Evolutionary conservation across 2,888 invertebrate species (phyloP).

Genomic region (Temnothorax rugatulus): DNA sequence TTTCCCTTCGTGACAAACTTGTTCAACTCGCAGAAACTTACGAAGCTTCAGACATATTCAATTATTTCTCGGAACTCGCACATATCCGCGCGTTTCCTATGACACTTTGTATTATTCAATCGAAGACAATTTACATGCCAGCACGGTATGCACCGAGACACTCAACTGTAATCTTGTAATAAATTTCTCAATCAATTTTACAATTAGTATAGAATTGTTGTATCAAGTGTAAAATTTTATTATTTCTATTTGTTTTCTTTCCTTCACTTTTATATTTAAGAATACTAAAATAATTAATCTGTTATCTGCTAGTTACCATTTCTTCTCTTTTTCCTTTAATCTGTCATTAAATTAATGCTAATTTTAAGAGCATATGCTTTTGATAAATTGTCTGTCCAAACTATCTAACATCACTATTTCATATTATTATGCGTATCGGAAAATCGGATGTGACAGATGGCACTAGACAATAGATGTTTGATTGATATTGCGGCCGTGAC

Average conservation of each 20-base stretch:
- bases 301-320: neutral
- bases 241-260: neutral
- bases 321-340: neutral
- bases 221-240: neutral
- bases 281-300: neutral
- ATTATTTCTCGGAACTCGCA: slow-evolving; percentile 40
- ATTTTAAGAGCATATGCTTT: neutral
- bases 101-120: slow-evolving; percentile 20
- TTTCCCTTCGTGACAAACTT: slow-evolving; percentile 47
- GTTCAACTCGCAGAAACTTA: slow-evolving; percentile 46
- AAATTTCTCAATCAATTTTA: neutral
- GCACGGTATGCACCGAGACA: neutral
- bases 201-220: neutral
- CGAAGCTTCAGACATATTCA: slow-evolving; percentile 40
- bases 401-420: slow-evolving; percentile 15
- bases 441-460: slow-evolving; percentile 40
- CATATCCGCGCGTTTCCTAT: slow-evolving; percentile 20
- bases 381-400: neutral
- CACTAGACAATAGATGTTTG: slow-evolving; percentile 43
- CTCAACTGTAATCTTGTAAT: neutral
- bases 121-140: slow-evolving; percentile 14
- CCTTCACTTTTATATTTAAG: neutral
- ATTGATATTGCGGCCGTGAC: slow-evolving; percentile 54
- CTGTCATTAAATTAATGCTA: neutral
- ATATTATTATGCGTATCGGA: slow-evolving; percentile 29